These are phyloP conservation scores for Chymomyza amoena DNA, from an alignment of 2,888 invertebrate species.

Conservation along the genomic window DNA sequence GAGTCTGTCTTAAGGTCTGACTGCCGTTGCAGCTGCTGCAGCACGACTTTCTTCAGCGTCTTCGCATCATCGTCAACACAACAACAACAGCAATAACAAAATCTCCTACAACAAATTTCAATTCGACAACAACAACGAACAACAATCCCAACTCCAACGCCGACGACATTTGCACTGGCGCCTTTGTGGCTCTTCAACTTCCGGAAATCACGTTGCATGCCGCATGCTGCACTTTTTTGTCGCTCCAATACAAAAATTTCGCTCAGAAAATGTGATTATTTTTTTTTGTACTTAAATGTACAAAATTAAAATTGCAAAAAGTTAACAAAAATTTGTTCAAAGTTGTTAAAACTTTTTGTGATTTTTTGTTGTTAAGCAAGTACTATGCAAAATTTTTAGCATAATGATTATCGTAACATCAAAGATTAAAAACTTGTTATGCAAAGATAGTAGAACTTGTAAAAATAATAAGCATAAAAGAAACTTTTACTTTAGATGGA, in stretches of 20 bases:
- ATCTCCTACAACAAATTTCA: slow-evolving; percentile 46
- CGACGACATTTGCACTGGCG: slow-evolving; percentile 63
- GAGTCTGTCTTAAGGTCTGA: slow-evolving; percentile 24
- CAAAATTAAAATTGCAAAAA: slow-evolving; percentile 19
- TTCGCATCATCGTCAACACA: slow-evolving; percentile 28
- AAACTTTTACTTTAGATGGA: no score
- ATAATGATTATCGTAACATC: not conserved
- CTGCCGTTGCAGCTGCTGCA: slow-evolving; percentile 59
- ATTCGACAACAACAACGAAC: slow-evolving; percentile 48
- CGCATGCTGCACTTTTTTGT: not conserved
- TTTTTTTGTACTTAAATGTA: slow-evolving; percentile 26
- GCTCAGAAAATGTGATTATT: not conserved
- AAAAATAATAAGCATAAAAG: slow-evolving; percentile 8
- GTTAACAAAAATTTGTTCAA: slow-evolving; percentile 30
- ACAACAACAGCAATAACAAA: slow-evolving; percentile 27
- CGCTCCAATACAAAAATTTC: not conserved
- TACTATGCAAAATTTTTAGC: slow-evolving; percentile 46
- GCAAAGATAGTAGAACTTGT: not conserved
- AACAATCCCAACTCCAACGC: slow-evolving; percentile 11
- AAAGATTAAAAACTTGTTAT: not conserved
- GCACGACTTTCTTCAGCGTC: slow-evolving; percentile 64
- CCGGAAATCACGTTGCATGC: slow-evolving; percentile 69
- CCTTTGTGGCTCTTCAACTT: slow-evolving; percentile 62
- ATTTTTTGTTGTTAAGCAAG: not conserved
- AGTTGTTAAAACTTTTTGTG: slow-evolving; percentile 49